These are phyloP conservation scores for Adineta ricciae DNA, from an alignment of 2,888 invertebrate species.

Conservation along the genomic window DNA sequence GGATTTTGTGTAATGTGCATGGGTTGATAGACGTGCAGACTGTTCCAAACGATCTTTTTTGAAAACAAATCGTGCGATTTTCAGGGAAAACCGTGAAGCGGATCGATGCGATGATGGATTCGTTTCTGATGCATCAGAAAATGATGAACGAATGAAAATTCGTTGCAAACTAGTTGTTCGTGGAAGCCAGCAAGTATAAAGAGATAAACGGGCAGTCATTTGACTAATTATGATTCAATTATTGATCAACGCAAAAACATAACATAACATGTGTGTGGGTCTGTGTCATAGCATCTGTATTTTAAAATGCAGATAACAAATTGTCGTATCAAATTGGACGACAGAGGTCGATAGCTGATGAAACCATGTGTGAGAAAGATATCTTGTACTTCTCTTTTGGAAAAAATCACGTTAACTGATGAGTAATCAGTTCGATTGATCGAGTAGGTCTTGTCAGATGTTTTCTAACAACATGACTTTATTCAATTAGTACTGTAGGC, in stretches of 20 bases:
- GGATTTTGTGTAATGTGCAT: neutral
- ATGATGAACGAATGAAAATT: neutral
- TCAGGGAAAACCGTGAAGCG: neutral
- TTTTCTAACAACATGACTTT: too few species aligned
- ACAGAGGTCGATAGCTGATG: neutral
- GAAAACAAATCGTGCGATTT: neutral
- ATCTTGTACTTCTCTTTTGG: too few species aligned
- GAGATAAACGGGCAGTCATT: neutral
- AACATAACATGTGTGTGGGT: neutral
- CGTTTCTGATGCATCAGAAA: neutral
- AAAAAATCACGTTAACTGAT: too few species aligned
- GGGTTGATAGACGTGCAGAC: neutral
- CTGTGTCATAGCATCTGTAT: too few species aligned
- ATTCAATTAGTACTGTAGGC: too few species aligned
- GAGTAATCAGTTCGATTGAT: too few species aligned
- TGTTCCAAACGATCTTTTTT: neutral
- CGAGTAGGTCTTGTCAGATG: too few species aligned
- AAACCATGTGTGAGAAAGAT: too few species aligned
- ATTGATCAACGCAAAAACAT: too few species aligned
- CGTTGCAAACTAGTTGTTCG: neutral
- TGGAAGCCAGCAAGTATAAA: neutral
- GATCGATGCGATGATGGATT: neutral
- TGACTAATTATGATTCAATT: neutral
- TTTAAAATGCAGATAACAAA: too few species aligned
- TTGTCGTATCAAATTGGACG: neutral